These are phyloP conservation scores for Sylvietta virens DNA, from an alignment of 2,113 vertebrate species.

Conservation along the genomic window DNA sequence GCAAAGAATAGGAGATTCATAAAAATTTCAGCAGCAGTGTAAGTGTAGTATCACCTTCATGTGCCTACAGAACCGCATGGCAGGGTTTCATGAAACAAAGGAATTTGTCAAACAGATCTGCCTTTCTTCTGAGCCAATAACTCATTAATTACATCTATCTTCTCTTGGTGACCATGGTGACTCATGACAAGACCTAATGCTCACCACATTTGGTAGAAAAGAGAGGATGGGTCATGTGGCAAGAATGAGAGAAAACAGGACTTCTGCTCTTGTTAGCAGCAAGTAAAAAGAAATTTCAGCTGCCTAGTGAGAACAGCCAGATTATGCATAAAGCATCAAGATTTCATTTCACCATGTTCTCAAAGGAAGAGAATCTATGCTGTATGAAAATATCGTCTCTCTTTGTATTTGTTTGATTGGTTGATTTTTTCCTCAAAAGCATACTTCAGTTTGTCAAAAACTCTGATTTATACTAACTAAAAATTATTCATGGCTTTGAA, in stretches of 20 bases:
- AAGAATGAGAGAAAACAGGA: neutral
- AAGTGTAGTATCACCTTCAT: neutral
- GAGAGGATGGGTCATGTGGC: neutral
- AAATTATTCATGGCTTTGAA: neutral
- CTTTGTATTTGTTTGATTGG: neutral
- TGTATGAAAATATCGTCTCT: neutral
- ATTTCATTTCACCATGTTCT: neutral
- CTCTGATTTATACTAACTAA: neutral
- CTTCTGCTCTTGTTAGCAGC: neutral
- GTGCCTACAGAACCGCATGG: neutral
- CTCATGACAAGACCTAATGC: neutral
- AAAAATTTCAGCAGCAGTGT: neutral
- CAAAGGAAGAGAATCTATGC: neutral
- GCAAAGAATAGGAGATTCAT: neutral
- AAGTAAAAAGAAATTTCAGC: neutral
- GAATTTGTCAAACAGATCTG: neutral
- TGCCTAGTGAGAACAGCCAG: neutral
- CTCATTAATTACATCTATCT: neutral
- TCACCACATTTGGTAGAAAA: neutral
- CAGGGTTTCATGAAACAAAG: neutral
- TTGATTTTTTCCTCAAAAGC: neutral
- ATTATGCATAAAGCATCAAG: neutral
- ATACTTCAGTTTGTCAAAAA: neutral
- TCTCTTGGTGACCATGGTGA: neutral
- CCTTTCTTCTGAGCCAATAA: neutral